Evolutionary conservation across 64 coral and sea anemone genomes (phyloP).

Genomic region (Stylophora pistillata): DNA sequence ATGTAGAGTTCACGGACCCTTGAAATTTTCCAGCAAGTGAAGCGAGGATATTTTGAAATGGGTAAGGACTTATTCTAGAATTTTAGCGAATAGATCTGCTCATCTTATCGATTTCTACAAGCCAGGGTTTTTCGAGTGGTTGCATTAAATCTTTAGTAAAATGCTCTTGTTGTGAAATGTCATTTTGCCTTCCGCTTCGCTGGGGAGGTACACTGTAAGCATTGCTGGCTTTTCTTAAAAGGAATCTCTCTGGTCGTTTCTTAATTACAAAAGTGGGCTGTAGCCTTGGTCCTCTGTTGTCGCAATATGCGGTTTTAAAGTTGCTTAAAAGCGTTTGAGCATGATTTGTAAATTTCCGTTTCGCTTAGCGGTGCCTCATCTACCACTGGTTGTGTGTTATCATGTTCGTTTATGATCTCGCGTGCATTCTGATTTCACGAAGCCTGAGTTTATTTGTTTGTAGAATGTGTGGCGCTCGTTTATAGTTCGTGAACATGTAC

Average conservation of each 20-base stretch:
- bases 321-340: not conserved
- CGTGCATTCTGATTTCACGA: not conserved
- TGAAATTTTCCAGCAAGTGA: constrained; percentile 5
- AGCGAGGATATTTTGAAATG: constrained; percentile 17
- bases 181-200: not conserved
- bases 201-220: not conserved
- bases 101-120: not conserved
- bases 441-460: not conserved
- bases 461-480: not conserved
- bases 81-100: not conserved
- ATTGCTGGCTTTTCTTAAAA: not conserved
- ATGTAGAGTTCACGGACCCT: constrained; percentile 1
- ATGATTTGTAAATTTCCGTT: constrained; percentile 28
- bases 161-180: not conserved
- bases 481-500: not conserved
- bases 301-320: not conserved
- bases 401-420: not conserved
- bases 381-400: not conserved
- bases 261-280: not conserved
- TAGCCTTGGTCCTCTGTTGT: not conserved
- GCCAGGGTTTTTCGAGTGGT: not conserved
- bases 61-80: not conserved
- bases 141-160: not conserved
- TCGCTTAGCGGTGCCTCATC: not conserved
- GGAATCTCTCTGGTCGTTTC: not conserved